Conservation (phyloP, 2,888 invertebrate genomes). For the Cybosia mesomella region DNA sequence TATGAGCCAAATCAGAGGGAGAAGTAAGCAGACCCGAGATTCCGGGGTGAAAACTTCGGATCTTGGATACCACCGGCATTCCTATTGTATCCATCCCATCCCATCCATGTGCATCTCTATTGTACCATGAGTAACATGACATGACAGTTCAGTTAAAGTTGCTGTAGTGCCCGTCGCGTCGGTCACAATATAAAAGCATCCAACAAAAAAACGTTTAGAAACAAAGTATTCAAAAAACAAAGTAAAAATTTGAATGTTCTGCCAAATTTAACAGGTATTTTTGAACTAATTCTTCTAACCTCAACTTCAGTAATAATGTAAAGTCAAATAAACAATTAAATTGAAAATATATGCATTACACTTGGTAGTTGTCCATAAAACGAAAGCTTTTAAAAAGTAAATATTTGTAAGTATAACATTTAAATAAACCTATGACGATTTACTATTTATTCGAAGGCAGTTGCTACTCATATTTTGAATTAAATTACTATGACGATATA, state of each 20-base stretch:
- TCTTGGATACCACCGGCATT: too few relatives aligned
- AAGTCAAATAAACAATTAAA: not conserved
- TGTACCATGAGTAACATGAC: too few relatives aligned
- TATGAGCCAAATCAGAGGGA: too few relatives aligned
- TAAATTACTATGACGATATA: too few relatives aligned
- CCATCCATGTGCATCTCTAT: too few relatives aligned
- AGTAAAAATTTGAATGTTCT: not conserved
- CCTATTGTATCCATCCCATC: too few relatives aligned
- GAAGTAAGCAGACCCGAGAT: too few relatives aligned
- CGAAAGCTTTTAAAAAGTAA: not conserved
- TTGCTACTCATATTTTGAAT: too few relatives aligned
- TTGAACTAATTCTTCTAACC: conserved; percentile 3
- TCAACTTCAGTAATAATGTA: not conserved
- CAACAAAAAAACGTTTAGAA: not conserved
- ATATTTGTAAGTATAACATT: not conserved
- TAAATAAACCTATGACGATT: not conserved
- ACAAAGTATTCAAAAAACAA: not conserved
- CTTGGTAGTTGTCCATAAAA: not conserved
- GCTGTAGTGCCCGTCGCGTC: too few relatives aligned
- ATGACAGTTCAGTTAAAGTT: too few relatives aligned
- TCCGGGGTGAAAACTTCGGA: too few relatives aligned
- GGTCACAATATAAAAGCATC: not conserved
- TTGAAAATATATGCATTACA: not conserved
- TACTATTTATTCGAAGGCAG: too few relatives aligned
- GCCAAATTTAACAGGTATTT: conserved; percentile 16